These are phyloP conservation scores for Panonychus citri DNA, from an alignment of 1,140 invertebrate genomes.

Conservation along the genomic window DNA sequence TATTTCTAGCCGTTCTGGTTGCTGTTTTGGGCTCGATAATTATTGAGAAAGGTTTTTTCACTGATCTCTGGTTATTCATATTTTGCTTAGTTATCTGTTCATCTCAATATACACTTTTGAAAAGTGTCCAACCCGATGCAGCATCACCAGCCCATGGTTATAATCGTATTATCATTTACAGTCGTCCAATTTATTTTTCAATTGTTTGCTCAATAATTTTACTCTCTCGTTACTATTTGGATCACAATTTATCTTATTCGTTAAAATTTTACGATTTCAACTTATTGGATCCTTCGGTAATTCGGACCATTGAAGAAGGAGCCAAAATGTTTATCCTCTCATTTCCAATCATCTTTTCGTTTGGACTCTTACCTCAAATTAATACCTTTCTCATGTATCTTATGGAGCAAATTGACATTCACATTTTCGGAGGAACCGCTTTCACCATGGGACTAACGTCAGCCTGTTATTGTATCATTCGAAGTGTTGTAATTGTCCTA, in stretches of 20 bases:
- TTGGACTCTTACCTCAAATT: constrained; percentile 84
- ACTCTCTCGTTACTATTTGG: not conserved
- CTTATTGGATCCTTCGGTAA: constrained; percentile 4
- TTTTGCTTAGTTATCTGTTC: constrained; percentile 91
- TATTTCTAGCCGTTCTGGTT: constrained; percentile 60
- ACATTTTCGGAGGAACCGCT: constrained; percentile 78
- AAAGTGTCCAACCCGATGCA: constrained; percentile 95
- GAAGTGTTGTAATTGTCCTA: constrained; percentile 47
- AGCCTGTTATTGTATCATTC: constrained; percentile 54
- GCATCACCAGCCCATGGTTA: constrained; percentile 90
- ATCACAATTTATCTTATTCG: not conserved
- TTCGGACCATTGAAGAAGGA: constrained; percentile 5
- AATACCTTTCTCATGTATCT: constrained; percentile 89
- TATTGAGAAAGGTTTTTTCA: constrained; percentile 60
- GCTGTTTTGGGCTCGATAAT: constrained; percentile 59
- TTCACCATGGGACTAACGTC: constrained; percentile 67
- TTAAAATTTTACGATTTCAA: constrained; percentile 8
- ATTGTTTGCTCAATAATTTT: constrained; percentile 33
- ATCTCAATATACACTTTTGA: constrained; percentile 89
- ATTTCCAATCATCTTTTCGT: constrained; percentile 75
- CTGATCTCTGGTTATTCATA: constrained; percentile 72
- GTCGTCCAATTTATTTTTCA: constrained; percentile 82
- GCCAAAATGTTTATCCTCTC: constrained; percentile 48
- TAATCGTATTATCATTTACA: constrained; percentile 60
- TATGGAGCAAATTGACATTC: constrained; percentile 79